phyloP scores from a whole-genome alignment of 2,113 vertebrate species.

The Eclectus roratus region DNA sequence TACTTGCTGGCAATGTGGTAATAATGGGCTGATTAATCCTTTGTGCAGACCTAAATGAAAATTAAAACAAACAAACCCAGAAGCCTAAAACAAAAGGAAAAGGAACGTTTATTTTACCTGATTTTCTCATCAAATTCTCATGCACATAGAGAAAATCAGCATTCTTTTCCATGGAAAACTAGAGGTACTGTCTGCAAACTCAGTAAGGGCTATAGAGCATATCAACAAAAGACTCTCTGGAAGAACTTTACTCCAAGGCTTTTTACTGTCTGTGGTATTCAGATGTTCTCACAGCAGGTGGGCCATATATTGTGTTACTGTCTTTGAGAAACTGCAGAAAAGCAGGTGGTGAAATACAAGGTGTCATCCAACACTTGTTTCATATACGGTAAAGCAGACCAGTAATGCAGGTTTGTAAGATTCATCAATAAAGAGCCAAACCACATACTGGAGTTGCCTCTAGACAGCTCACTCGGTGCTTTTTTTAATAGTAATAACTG shows the following conservation, averaged over 20 bases:
- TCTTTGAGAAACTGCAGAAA: constrained; percentile 29
- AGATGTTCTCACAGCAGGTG: constrained; percentile 43
- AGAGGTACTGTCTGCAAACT: background rate
- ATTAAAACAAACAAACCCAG: background rate
- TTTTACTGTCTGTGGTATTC: constrained; percentile 26
- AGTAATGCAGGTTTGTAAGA: constrained; percentile 24
- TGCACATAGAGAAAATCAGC: background rate
- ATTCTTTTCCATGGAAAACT: background rate
- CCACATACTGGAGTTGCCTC: background rate
- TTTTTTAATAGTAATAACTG: constrained; percentile 25
- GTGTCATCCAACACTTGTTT: constrained; percentile 27
- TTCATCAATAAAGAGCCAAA: constrained; percentile 19
- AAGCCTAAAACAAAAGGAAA: background rate
- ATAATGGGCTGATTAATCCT: background rate
- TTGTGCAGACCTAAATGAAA: background rate
- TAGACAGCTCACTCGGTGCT: constrained; percentile 13
- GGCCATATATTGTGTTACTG: constrained; percentile 25
- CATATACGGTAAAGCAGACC: constrained; percentile 17
- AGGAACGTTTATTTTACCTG: background rate
- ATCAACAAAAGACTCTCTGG: background rate
- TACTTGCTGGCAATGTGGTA: background rate
- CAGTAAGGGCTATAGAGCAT: background rate
- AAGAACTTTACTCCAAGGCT: constrained; percentile 37
- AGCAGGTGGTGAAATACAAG: constrained; percentile 45
- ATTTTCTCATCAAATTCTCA: background rate